Percentiles rank a stretch among this genome's conserved stretches.
phyloP scores from a whole-genome alignment of 2,888 invertebrate species.

The Phrixothrix hirtus region DNA sequence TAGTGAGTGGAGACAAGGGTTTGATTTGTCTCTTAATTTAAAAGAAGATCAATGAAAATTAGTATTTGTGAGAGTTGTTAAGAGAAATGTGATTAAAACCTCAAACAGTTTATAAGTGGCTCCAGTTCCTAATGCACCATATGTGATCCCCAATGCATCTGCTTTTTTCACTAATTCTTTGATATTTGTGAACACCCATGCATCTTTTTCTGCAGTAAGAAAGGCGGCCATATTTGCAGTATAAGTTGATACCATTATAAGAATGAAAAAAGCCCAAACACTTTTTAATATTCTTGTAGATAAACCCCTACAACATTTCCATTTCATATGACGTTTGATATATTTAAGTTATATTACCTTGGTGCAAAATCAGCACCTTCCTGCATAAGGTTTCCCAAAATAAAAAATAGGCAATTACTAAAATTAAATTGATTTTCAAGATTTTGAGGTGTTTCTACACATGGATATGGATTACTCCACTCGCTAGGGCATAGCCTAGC shows the following conservation, averaged over 20 bases:
- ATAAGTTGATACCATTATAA: conserved; percentile 86
- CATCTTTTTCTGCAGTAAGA: conserved; percentile 77
- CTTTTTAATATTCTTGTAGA: conserved; percentile 88
- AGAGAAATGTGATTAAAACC: conserved; percentile 57
- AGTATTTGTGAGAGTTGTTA: no score
- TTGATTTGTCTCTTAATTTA: no score
- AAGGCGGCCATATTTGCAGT: conserved; percentile 92
- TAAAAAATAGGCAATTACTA: conserved; percentile 69
- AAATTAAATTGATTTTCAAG: conserved; percentile 66
- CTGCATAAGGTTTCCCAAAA: conserved; percentile 66
- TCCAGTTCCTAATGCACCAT: conserved; percentile 84
- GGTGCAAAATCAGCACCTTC: conserved; percentile 67
- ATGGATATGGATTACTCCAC: conserved; percentile 67
- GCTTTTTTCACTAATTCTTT: conserved; percentile 80
- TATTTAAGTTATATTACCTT: no score
- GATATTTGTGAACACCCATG: conserved; percentile 73
- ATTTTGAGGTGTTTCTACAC: conserved; percentile 64
- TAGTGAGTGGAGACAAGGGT: no score
- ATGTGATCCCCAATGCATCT: conserved; percentile 78
- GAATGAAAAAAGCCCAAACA: conserved; percentile 88
- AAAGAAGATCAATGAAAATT: no score
- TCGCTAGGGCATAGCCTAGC: conserved; percentile 67
- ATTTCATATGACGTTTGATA: no score
- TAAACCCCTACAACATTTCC: conserved; percentile 80
- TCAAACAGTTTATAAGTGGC: conserved; percentile 88